A percentile compares a stretch with the other conserved stretches of the same genome.
phyloP scores from a whole-genome alignment of 2,888 invertebrate genomes.

The Plutella xylostella region DNA sequence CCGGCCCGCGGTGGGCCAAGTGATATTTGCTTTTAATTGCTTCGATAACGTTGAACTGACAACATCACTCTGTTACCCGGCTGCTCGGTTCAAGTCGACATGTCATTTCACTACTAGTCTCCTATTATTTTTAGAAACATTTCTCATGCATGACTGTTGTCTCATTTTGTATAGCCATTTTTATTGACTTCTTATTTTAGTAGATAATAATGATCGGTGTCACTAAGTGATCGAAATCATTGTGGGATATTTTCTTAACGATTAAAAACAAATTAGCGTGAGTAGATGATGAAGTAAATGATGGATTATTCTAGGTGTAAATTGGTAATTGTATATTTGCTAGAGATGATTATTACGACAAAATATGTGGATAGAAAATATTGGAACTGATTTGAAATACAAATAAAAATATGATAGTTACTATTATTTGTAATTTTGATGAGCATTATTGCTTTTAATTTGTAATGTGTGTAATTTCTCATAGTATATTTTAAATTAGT shows the following conservation, averaged over 20 bases:
- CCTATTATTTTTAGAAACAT: slow-evolving; percentile 18
- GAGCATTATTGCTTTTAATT: slow-evolving; percentile 30
- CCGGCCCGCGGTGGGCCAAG: slow-evolving; percentile 23
- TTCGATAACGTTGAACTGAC: neutral
- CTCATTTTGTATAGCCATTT: slow-evolving; percentile 4
- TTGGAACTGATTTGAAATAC: slow-evolving; percentile 45
- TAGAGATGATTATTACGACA: slow-evolving; percentile 34
- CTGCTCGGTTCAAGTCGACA: slow-evolving; percentile 8
- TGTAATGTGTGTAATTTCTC: slow-evolving; percentile 53
- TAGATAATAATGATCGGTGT: slow-evolving; percentile 12
- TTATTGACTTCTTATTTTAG: neutral
- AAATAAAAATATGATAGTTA: slow-evolving; percentile 18
- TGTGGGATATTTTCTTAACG: slow-evolving; percentile 20
- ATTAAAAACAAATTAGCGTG: slow-evolving; percentile 55
- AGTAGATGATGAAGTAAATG: slow-evolving; percentile 42
- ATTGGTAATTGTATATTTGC: slow-evolving; percentile 46
- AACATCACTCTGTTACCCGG: neutral
- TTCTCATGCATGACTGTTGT: slow-evolving; percentile 5
- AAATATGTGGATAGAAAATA: slow-evolving; percentile 25
- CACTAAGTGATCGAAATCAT: slow-evolving; percentile 24
- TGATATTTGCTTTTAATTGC: slow-evolving; percentile 35
- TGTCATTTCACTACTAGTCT: slow-evolving; percentile 32
- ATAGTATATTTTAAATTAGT: slow-evolving; percentile 57
- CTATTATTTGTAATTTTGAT: slow-evolving; percentile 33
- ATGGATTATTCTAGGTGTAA: slow-evolving; percentile 29